These are phyloP conservation scores for Apus apus DNA, from an alignment of 2,113 vertebrate species.

Conservation along the genomic window DNA sequence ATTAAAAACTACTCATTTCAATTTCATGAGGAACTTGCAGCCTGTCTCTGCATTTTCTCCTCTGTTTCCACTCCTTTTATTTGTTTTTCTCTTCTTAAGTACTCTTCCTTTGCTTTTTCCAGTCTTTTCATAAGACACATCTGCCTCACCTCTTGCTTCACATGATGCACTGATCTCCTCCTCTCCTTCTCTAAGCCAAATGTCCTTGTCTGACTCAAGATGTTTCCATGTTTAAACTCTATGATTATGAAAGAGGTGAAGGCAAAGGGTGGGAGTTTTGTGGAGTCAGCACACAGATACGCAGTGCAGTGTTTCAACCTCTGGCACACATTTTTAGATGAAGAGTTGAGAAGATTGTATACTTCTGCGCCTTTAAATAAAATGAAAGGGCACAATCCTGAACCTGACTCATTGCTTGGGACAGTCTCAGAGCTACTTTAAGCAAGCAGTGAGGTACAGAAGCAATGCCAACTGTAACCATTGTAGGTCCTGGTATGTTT, in stretches of 20 bases:
- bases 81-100: not conserved
- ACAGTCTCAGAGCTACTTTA: not conserved
- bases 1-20: not conserved
- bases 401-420: not conserved
- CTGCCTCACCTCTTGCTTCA: not conserved
- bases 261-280: not conserved
- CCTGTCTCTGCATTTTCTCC: not conserved
- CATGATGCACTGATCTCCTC: not conserved
- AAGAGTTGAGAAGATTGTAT: not conserved
- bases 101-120: not conserved
- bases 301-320: not conserved
- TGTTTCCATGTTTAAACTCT: constrained; percentile 7
- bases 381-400: not conserved
- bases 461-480: not conserved
- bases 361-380: not conserved
- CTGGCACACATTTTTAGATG: not conserved
- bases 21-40: not conserved
- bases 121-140: not conserved
- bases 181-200: not conserved
- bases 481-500: not conserved
- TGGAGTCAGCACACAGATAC: not conserved
- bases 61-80: not conserved
- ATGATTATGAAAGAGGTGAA: not conserved
- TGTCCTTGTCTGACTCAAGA: constrained; percentile 11
- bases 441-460: not conserved